A percentile compares a stretch with the other conserved stretches of the same genome.
These are phyloP conservation scores for Flexamia atlantica DNA, from an alignment of 2,888 invertebrate species.

Conservation along the genomic window DNA sequence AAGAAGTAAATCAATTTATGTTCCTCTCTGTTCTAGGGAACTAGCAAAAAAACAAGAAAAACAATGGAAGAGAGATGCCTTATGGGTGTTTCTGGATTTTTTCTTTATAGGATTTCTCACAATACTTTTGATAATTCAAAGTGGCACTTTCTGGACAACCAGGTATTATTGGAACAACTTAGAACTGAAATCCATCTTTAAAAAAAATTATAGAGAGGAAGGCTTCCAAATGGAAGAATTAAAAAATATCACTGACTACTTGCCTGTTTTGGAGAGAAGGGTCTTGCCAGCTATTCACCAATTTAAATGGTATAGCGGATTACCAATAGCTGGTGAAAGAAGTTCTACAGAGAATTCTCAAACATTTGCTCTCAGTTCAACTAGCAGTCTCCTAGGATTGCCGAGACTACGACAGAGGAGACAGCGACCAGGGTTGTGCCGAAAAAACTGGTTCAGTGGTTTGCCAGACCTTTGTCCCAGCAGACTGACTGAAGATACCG, in stretches of 20 bases:
- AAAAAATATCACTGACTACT: background rate
- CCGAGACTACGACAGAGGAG: background rate
- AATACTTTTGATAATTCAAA: background rate
- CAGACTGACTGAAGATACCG: background rate
- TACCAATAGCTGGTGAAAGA: background rate
- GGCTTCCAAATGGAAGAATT: background rate
- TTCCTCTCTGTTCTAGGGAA: background rate
- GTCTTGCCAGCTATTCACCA: background rate
- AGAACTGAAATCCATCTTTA: background rate
- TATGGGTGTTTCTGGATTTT: too few species aligned
- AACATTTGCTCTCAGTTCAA: background rate
- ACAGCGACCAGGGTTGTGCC: background rate
- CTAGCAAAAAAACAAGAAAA: background rate
- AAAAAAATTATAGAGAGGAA: background rate
- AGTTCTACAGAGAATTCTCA: background rate
- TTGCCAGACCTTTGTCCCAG: background rate
- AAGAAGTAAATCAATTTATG: background rate
- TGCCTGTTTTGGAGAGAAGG: background rate
- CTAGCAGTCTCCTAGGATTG: background rate
- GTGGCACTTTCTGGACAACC: slow-evolving; percentile 11
- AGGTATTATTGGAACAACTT: background rate
- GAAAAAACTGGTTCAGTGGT: background rate
- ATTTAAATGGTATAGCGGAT: background rate
- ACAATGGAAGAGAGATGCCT: too few species aligned
- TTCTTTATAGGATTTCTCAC: too few species aligned